Percentiles rank a stretch among this genome's conserved stretches.
Conservation (phyloP, 1,140 invertebrate species). For the Drosophila biarmipes region DNA sequence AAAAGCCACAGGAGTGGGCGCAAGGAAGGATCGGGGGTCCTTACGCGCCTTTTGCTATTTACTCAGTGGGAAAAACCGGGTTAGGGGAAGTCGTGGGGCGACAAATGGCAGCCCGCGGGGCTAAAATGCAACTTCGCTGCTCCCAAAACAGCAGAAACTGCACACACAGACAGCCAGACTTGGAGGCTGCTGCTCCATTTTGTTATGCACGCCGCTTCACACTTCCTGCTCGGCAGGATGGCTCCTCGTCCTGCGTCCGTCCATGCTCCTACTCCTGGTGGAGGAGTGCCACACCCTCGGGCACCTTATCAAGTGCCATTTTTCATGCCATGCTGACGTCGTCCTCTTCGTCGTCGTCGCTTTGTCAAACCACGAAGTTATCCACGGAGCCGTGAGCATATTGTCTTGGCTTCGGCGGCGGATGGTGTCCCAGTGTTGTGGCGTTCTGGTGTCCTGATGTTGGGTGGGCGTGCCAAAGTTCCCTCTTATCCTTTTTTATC, state of each 20-base stretch:
- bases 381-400: slow-evolving; percentile 63
- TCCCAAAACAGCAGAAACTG: slow-evolving; percentile 18
- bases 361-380: slow-evolving; percentile 75
- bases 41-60: slow-evolving; percentile 80
- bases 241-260: slow-evolving; percentile 23
- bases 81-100: slow-evolving; percentile 17
- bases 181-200: slow-evolving; percentile 40
- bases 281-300: slow-evolving; percentile 15
- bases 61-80: slow-evolving; percentile 69
- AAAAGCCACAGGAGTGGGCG: slow-evolving; percentile 61
- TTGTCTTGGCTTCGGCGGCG: slow-evolving; percentile 52
- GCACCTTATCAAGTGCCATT: slow-evolving; percentile 79
- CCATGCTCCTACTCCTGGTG: not conserved
- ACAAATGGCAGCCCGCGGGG: slow-evolving; percentile 70
- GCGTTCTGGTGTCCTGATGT: slow-evolving; percentile 4
- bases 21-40: slow-evolving; percentile 21
- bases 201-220: slow-evolving; percentile 68
- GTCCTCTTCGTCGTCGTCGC: slow-evolving; percentile 47
- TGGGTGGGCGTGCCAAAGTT: slow-evolving; percentile 18
- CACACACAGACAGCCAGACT: slow-evolving; percentile 27
- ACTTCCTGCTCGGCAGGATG: slow-evolving; percentile 77
- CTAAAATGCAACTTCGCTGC: slow-evolving; percentile 21
- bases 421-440: slow-evolving; percentile 13
- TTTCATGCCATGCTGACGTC: slow-evolving; percentile 74
- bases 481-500: slow-evolving; percentile 49